Base-by-base conservation (phyloP, 2,113 vertebrate genomes). In the Acanthochromis polyacanthus region DNA sequence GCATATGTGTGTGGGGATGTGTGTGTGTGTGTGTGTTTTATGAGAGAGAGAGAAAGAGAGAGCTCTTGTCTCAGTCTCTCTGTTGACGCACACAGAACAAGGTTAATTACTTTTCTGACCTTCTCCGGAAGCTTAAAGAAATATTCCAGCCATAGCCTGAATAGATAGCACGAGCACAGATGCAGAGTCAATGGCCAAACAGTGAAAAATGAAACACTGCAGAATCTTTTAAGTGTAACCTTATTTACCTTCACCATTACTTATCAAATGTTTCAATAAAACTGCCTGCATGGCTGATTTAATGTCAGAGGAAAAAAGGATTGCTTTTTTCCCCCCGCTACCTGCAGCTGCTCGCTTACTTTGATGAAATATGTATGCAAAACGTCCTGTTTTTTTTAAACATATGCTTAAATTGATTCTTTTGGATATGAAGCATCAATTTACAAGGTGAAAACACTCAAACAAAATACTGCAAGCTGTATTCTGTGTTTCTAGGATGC, bases 61-160 rank as follows among this genome's bases (percentile, higher is more conserved):
- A 15, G n/a, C 64, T 50, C 83, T 84, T 82, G 83, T 88, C 85
- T 84, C 85, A 66, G 61, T 79, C 66, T 73, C 75, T 80, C 81
- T 84, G 89, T 92, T 89, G 90, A 90, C 85, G 86, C 89, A 88
- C 88, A 88, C 81, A 79, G 91, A 93, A 89, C 85, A 85, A 93
- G 93, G 94, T 94, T 95, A 94, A 95, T 94, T 94, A 92, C 88
- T 95, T 93, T 93, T 83, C 75, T 93, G 94, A 94, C 93, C 93
- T 93, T 90, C 86, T 83, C 67, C 46, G 61, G 80, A 82, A 88
- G 92, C 91, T 88, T 90, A 91, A 89, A 93, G 89, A 89, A 91
- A 92, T 86, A 82, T 85, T 89, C 83, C 80, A 91, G 83, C 87
- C 79, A 85, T 80, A 62, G 90, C 38, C 59, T 80, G 84, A 89